Evolutionary conservation across 2,888 invertebrate species (phyloP), one percentile per base, ranked within the genome.

Genomic region (Blastobasis adustella): DNA sequence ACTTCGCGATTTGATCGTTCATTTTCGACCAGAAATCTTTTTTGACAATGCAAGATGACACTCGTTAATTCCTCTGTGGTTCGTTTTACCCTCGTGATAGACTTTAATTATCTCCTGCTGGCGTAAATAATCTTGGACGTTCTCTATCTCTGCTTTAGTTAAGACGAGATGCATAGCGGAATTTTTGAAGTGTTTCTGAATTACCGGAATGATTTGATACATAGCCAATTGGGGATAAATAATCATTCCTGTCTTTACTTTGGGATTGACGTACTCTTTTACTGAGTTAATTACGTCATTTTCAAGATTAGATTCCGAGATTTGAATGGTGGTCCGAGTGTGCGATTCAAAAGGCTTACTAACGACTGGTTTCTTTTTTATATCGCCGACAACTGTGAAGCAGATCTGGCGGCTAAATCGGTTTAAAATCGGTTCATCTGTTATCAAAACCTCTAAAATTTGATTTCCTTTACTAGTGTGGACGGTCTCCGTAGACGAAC

Each of bases 1-100:
- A n/a, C n/a, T n/a, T n/a, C n/a, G n/a, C n/a, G n/a, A n/a, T n/a
- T n/a, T 4, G 64, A 54, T 0, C 58, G 40, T 0, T 67, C 60
- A 67, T 61, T 37, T 61, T 62, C 0, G 65, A 63, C 63, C 65
- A 66, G 47, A 54, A 65, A 10, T 63, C 65, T 5, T 43, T 50
- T 0, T 9, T 1, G 62, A 62, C 6, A 66, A 39, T 2, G 66
- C 53, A 38, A 59, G 10, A n/a, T 56, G 59, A 6, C 55, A 59
- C 44, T 65, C 60, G 10, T 57, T 64, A 23, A 61, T 66, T 4
- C 63, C 62, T 0, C 62, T 49, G 41, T 64, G 61, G 37, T 65
- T 66, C 0, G 61, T 66, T 51, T 65, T 66, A 4, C 66, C 66
- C 0, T 63, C 61, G 45, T 66, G 63, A 42, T 66, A 65, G 0